These are phyloP conservation scores for Crotophaga sulcirostris DNA, from an alignment of 2,113 vertebrate species.

Conservation along the genomic window DNA sequence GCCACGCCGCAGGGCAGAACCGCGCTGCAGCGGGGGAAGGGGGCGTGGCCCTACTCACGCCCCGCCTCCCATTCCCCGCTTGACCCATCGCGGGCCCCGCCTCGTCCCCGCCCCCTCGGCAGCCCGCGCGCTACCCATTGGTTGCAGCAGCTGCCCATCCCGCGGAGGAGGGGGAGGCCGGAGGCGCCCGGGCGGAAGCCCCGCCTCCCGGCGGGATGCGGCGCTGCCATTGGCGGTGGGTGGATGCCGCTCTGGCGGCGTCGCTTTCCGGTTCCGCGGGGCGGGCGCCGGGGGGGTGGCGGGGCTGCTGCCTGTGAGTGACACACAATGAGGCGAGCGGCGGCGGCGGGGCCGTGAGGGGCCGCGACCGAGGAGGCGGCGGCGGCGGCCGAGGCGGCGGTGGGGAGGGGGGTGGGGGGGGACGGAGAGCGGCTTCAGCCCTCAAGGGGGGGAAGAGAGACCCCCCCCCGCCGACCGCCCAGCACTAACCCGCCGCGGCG, in stretches of 20 bases:
- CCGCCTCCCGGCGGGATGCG: background rate
- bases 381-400: constrained; percentile 4
- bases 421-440: background rate
- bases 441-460: background rate
- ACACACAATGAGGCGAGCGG: constrained; percentile 71
- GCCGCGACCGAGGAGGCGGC: constrained; percentile 55
- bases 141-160: rapidly evolving
- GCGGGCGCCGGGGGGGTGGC: constrained; percentile 57
- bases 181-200: background rate
- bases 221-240: background rate
- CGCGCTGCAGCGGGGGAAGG: background rate
- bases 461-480: background rate
- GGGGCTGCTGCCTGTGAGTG: constrained; percentile 56
- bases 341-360: constrained; percentile 62
- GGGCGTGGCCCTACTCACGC: background rate
- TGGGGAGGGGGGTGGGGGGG: constrained; percentile 74
- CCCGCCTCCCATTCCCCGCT: constrained; percentile 30
- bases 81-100: background rate
- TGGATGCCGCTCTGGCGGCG: background rate
- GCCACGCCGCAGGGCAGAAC: background rate
- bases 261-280: constrained; percentile 70
- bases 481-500: background rate
- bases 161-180: background rate
- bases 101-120: background rate
- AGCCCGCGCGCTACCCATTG: background rate